phyloP scores from a whole-genome alignment of 2,888 invertebrate genomes.

The Drosophila pegasa region DNA sequence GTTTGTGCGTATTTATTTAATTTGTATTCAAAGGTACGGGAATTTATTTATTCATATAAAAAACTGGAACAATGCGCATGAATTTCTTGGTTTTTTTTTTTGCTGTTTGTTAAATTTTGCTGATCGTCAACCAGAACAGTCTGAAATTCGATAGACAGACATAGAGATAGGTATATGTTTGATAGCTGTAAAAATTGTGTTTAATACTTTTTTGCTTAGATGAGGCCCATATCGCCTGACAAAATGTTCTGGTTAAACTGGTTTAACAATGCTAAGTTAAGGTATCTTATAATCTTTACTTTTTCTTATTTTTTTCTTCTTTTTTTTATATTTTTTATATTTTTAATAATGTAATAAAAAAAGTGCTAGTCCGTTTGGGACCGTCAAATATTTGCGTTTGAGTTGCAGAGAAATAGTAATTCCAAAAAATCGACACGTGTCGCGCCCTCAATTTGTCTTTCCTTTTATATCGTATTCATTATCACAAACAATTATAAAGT shows the following conservation, averaged over 20 bases:
- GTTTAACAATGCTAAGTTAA: conserved; percentile 50
- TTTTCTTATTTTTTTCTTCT: conserved; percentile 14
- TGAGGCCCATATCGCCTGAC: conserved; percentile 12
- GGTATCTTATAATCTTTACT: conserved; percentile 26
- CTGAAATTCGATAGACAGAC: conserved; percentile 6
- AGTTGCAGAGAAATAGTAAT: conserved; percentile 72
- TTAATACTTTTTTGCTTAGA: no score
- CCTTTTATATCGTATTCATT: conserved; percentile 53
- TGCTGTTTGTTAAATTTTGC: conserved; percentile 40
- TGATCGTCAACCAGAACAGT: conserved; percentile 24
- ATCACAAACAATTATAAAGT: conserved; percentile 80
- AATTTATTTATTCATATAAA: conserved; percentile 57
- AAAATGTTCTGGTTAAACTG: conserved; percentile 32
- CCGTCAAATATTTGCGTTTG: conserved; percentile 57
- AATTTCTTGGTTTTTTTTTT: conserved; percentile 46
- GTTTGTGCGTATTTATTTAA: conserved; percentile 65
- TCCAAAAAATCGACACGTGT: conserved; percentile 63
- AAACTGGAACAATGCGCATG: conserved; percentile 69
- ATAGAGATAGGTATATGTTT: background rate
- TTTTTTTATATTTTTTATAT: conserved; percentile 28
- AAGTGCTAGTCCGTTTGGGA: conserved; percentile 70
- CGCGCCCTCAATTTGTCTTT: conserved; percentile 17
- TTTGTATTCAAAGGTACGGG: conserved; percentile 66
- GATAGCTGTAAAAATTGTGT: background rate
- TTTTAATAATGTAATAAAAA: conserved; percentile 67